Base-by-base conservation (phyloP, 64 coral and sea anemone species). In the Pocillopora damicornis region DNA sequence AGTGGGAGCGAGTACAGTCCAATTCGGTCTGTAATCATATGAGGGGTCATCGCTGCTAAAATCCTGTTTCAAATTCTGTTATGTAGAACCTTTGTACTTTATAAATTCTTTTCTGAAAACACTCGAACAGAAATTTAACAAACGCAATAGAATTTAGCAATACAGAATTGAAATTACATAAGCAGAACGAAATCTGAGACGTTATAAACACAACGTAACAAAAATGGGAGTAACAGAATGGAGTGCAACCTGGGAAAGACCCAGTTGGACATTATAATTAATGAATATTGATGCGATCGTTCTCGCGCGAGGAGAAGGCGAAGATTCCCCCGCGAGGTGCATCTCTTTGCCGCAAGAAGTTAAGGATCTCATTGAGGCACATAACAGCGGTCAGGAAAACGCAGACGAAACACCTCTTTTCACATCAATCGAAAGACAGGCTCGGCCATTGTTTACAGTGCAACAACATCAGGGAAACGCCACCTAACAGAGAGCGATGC, bases 21-120 rank as follows among this genome's bases (percentile, higher is more conserved):
- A n/a, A n/a, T n/a, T n/a, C n/a, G n/a, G n/a, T n/a, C n/a, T n/a
- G n/a, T n/a, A n/a, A n/a, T n/a, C n/a, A n/a, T 75, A 75, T 75
- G 73, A 75, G 73, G 73, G 73, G 73, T 75, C 26, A 75, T 75
- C 26, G 26, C 73, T 15, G 73, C 73, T 11, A 75, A 75, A 37
- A 75, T 75, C 73, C 73, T 75, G 73, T 37, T 75, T 75, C 73
- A 75, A 75, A 61, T 75, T 75, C 23, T 75, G 73, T 75, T 75
- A 37, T 75, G 60, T 61, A 64, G 79, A 82, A 79, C 37, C 42
- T 82, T 8, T 65, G 63, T 82, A 82, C 22, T 11, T 64, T 82
- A 59, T 82, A 82, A 61, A 82, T 63, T 63, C 79, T 63, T 5
- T n/a, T 64, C 59, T 82, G 4, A 82, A 63, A 36, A 82, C 56